Conservation (phyloP, 2,888 invertebrate genomes). For the Conops quadrifasciatus region DNA sequence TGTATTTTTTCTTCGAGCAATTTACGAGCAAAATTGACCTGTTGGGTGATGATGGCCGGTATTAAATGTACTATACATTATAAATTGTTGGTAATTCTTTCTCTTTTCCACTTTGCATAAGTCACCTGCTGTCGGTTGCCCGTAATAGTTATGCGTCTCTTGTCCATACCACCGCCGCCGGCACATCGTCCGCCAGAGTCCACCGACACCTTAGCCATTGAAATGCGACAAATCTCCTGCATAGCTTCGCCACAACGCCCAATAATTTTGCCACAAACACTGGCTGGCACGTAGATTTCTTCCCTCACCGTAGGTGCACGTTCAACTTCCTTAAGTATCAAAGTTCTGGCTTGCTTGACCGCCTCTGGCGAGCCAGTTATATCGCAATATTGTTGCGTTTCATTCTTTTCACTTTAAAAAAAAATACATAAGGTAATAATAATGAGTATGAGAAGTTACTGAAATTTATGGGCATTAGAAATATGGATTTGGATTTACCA, state of each 20-base stretch:
- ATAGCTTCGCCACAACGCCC: conserved; percentile 78
- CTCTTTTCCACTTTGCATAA: neutral
- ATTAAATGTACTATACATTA: neutral
- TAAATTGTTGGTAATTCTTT: neutral
- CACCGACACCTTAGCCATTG: conserved; percentile 78
- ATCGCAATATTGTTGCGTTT: conserved; percentile 71
- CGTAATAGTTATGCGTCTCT: conserved; percentile 65
- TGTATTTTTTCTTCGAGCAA: conserved; percentile 77
- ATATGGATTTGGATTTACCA: conserved; percentile 49
- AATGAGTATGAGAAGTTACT: neutral
- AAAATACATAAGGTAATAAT: neutral
- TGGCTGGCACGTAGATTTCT: conserved; percentile 73
- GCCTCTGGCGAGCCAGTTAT: conserved; percentile 76
- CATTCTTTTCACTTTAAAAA: conserved; percentile 67
- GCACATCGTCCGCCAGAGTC: conserved; percentile 64
- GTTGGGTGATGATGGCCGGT: conserved; percentile 49
- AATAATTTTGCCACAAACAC: conserved; percentile 76
- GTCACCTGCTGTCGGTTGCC: conserved; percentile 72
- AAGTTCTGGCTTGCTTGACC: conserved; percentile 75
- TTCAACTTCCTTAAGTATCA: conserved; percentile 74
- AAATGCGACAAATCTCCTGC: conserved; percentile 74
- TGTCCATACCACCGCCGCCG: conserved; percentile 50
- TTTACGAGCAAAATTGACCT: conserved; percentile 77
- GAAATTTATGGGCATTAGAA: too few species aligned
- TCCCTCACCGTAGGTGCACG: conserved; percentile 76